Conservation (phyloP, 2,888 invertebrate species). For the Phymatocera aterrima region DNA sequence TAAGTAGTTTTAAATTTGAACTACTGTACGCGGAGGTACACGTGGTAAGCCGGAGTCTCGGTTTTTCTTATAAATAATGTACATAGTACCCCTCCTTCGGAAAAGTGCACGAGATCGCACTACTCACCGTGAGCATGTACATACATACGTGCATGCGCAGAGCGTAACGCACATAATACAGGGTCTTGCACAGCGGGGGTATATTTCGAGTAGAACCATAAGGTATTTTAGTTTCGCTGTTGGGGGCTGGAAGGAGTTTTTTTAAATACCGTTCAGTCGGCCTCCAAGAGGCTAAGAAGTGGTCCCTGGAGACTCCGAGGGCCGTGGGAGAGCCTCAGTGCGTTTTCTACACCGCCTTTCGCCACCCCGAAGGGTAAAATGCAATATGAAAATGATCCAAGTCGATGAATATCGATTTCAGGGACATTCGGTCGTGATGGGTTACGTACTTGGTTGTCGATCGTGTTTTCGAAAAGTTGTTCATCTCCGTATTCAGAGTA, state of each 20-base stretch:
- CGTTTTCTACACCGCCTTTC: background rate
- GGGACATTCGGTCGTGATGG: too few species aligned
- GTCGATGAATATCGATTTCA: background rate
- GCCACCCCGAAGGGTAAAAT: background rate
- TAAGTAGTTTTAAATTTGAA: conserved; percentile 40
- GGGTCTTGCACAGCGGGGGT: conserved; percentile 47
- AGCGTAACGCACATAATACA: conserved; percentile 25
- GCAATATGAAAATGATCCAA: conserved; percentile 1
- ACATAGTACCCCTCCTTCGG: too few species aligned
- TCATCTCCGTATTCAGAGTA: too few species aligned
- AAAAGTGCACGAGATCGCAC: conserved; percentile 40
- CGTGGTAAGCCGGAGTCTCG: conserved; percentile 16
- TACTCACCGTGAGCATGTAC: conserved; percentile 7
- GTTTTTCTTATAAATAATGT: conserved; percentile 41
- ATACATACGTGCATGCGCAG: too few species aligned
- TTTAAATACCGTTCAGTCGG: conserved; percentile 33
- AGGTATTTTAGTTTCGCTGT: conserved; percentile 65
- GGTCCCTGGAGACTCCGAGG: conserved; percentile 38
- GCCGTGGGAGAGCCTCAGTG: conserved; percentile 35
- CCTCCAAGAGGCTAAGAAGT: conserved; percentile 46
- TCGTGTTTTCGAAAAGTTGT: background rate
- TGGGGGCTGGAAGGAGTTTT: conserved; percentile 55
- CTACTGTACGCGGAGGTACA: background rate
- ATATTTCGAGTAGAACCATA: conserved; percentile 45
- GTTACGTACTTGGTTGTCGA: too few species aligned